Base-by-base conservation (phyloP, 2,888 invertebrate species). In the Scaptomyza caliginosa region DNA sequence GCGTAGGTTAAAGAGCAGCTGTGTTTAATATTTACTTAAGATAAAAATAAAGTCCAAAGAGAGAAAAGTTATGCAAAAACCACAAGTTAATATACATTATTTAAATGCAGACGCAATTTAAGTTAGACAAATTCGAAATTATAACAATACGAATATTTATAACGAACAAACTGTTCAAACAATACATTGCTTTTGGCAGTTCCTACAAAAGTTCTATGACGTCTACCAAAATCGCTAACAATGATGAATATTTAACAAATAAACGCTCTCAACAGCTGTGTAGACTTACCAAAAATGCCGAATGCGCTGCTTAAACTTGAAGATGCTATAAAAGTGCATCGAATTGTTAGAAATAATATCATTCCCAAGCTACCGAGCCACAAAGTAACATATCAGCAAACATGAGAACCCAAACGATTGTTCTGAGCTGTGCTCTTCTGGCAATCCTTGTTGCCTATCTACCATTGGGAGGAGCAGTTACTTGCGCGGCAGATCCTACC, bases 381-480 rank as follows among this genome's bases (percentile, higher is more conserved):
- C 34, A 5, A 1, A 24, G 0, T 19, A n/a, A 17, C 3, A 24
- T 11, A 21, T 32, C 19, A 34, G 11, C 26, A 7, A 60, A 40
- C n/a, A 65, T 65, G 64, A 66, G 13, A 30, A 19, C 42, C n/a
- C 7, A 30, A 0, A 21, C 24, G 0, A 0, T 45, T n/a, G 5
- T 23, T 28, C 32, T 65, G 56, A 48, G 48, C 55, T 65, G 67
- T 13, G 56, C 42, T 2, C 56, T 56, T 13, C 13, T 65, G 34
- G 64, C 64, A 5, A 30, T 55, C 6, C 36, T 66, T 4, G 17
- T 49, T 16, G 48, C 46, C 42, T 17, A 30, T 4, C 11, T 54
- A 11, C 64, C 67, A 3, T 6, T 5, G 3, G 65, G 21, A 0
- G 48, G 32, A 3, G 56, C 67, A 10, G 64, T 55, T 19, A 42